These are phyloP conservation scores for Episyrphus balteatus DNA, from an alignment of 1,140 invertebrate species.

Conservation along the genomic window DNA sequence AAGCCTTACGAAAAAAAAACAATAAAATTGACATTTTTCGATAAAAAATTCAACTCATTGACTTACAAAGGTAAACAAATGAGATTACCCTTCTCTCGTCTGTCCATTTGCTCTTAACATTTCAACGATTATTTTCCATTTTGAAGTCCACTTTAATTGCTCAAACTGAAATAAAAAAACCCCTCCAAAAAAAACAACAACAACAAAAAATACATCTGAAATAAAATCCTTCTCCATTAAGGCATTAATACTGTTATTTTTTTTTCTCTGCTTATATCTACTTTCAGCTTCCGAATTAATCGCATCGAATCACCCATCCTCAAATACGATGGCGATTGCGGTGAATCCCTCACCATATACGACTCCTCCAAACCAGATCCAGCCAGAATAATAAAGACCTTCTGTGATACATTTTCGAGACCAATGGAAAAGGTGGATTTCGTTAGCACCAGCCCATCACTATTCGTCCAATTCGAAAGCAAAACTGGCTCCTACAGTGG, in stretches of 20 bases:
- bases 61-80: no score
- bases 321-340: slow-evolving; percentile 76
- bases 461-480: slow-evolving; percentile 79
- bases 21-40: no score
- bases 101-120: no score
- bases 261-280: slow-evolving; percentile 1
- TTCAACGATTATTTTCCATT: no score
- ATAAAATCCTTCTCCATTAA: no score
- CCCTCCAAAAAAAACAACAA: no score
- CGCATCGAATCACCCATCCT: slow-evolving; percentile 76
- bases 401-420: slow-evolving; percentile 83
- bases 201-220: no score
- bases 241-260: not conserved
- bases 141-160: no score
- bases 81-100: no score
- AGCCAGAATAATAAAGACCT: slow-evolving; percentile 78
- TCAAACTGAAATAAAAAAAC: no score
- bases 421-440: slow-evolving; percentile 88
- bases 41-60: no score
- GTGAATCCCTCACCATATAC: slow-evolving; percentile 77
- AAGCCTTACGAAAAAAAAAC: no score
- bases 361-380: slow-evolving; percentile 76
- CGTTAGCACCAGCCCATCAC: slow-evolving; percentile 69
- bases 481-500: slow-evolving; percentile 84
- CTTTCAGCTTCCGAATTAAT: slow-evolving; percentile 71